Base-by-base conservation (phyloP, 2,888 invertebrate species). In the Neocrepidodera transversa region DNA sequence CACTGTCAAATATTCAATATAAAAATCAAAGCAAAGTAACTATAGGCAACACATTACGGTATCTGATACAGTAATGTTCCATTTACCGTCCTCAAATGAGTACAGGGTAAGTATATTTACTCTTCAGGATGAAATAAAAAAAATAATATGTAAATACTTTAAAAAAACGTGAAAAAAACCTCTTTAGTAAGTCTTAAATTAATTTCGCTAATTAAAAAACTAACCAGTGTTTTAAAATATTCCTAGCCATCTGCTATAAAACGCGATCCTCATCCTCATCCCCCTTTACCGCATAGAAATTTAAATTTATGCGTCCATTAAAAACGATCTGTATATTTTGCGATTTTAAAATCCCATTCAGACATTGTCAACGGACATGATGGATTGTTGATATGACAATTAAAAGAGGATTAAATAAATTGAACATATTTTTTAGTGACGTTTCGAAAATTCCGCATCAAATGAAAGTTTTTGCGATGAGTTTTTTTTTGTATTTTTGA, bases 361-460 rank as follows among this genome's bases (percentile, higher is more conserved):
- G 58, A 54, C 56, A 60, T 62, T 69, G 68, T 67, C 68, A 63
- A 51, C 65, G 54, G 60, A 60, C 61, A 65, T 69, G 67, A 69
- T 67, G 51, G 67, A 68, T 68, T 56, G 61, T 60, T 61, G 63
- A 65, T 66, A 52, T 53, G 58, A 58, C 63, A 64, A 69, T 69
- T 69, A 68, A 68, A 69, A 64, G 35, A 48, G 65, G 63, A 65
- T 65, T 62, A 65, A 43, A 6, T 48, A 56, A 63, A 60, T 56
- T 47, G 50, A 56, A 58, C 57, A 30, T 11, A 49, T 49, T 53
- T 47, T 47, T 35, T 43, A 43, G 17, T 20, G 40, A 40, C 40
- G 20, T 35, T 40, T 40, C 4, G 17, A 20, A 42, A 42, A 20
- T 42, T 42, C 13, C 42, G 42, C 16, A 40, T 40, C 40, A 40